Percentiles rank a stretch among this genome's conserved stretches.
Conservation (phyloP, 2,888 invertebrate genomes). For the Adelphocoris suturalis region DNA sequence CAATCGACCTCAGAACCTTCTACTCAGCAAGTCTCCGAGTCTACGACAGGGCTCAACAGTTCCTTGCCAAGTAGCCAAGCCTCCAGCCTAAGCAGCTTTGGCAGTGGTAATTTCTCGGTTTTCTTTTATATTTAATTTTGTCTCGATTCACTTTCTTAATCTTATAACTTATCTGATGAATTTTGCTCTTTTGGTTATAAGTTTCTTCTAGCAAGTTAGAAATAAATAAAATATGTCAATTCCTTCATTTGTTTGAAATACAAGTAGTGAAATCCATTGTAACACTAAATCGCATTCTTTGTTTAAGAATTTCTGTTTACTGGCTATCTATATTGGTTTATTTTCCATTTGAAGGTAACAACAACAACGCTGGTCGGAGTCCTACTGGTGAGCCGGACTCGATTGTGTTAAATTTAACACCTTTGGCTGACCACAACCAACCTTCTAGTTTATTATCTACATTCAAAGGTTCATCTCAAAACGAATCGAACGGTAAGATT, state of each 20-base stretch:
- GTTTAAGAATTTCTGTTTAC: too few species aligned
- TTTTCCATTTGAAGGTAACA: conserved; percentile 73
- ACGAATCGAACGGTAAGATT: conserved; percentile 74
- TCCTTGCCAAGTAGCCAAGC: conserved; percentile 79
- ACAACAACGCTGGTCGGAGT: conserved; percentile 76
- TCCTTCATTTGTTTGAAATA: too few species aligned
- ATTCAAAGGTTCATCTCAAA: conserved; percentile 81
- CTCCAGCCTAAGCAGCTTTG: conserved; percentile 88
- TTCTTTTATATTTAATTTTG: conserved; percentile 71
- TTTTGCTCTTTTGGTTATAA: too few species aligned
- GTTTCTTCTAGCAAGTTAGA: too few species aligned
- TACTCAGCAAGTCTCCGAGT: conserved; percentile 78
- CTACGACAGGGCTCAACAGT: conserved; percentile 78
- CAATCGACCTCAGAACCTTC: conserved; percentile 79
- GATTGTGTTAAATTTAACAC: conserved; percentile 88
- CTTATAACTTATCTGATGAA: too few species aligned
- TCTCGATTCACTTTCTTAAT: too few species aligned
- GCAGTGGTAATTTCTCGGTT: conserved; percentile 81
- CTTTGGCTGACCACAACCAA: conserved; percentile 81
- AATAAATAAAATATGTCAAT: too few species aligned
- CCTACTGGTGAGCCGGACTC: conserved; percentile 79
- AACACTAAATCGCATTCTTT: too few species aligned
- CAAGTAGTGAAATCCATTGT: too few species aligned
- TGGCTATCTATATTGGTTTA: too few species aligned
- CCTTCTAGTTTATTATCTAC: conserved; percentile 82